Conservation (phyloP, 2,797 vertebrate species). For the Pseudopleuronectes americanus region DNA sequence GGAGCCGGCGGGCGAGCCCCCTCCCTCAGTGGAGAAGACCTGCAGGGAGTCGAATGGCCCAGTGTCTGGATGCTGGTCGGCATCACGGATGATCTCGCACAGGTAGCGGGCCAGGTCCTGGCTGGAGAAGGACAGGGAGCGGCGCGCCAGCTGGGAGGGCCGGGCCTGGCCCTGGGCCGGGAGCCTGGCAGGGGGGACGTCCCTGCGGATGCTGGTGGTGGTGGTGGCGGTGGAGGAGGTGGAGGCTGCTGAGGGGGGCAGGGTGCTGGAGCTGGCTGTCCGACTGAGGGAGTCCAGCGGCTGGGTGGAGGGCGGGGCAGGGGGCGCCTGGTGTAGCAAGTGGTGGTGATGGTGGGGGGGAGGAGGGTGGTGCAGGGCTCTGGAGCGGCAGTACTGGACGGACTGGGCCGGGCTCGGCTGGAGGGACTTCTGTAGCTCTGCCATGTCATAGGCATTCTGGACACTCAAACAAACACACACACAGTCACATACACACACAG, state of each 20-base stretch:
- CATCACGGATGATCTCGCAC: constrained; percentile 83
- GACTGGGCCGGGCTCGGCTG: constrained; percentile 87
- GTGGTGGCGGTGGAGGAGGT: constrained; percentile 66
- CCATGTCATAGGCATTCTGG: constrained; percentile 91
- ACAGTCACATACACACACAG: not conserved
- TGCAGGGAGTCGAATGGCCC: constrained; percentile 85
- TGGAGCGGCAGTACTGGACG: constrained; percentile 80
- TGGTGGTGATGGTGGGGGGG: constrained; percentile 71
- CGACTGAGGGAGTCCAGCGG: constrained; percentile 66
- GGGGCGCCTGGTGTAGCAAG: constrained; percentile 66
- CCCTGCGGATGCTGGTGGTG: constrained; percentile 66
- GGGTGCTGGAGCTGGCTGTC: constrained; percentile 66
- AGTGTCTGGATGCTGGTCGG: constrained; percentile 79
- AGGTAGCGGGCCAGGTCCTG: constrained; percentile 84
- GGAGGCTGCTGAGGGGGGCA: constrained; percentile 48
- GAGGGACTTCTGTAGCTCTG: constrained; percentile 90
- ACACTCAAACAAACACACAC: not conserved
- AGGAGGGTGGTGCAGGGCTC: constrained; percentile 72
- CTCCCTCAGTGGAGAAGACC: constrained; percentile 89
- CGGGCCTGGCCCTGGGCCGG: constrained; percentile 79
- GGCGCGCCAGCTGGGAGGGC: constrained; percentile 70
- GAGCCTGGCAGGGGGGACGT: constrained; percentile 67
- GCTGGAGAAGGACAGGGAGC: constrained; percentile 80
- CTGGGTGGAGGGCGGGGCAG: constrained; percentile 37
- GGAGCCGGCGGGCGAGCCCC: constrained; percentile 83